Conservation (phyloP, 1,140 invertebrate genomes). For the Apis mellifera region Amel_HAv3.1 CM009941.2:12279001-12279500, state of each 20-base stretch:
- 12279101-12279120: slow-evolving; percentile 8
- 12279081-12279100: slow-evolving; percentile 14
- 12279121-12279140: slow-evolving; percentile 34
- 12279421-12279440: slow-evolving; percentile 21
- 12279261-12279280: slow-evolving; percentile 57
- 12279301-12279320: slow-evolving; percentile 66
- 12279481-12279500: neutral
- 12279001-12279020: neutral
- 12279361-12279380: slow-evolving; percentile 61
- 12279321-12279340: slow-evolving; percentile 68
- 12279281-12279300: slow-evolving; percentile 59
- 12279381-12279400: slow-evolving; percentile 52
- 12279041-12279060: neutral
- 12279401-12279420: slow-evolving; percentile 47
- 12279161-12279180: slow-evolving; percentile 5
- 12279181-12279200: slow-evolving; percentile 10
- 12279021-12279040: neutral
- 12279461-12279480: neutral
- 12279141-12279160: neutral
- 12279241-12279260: slow-evolving; percentile 35
- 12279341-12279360: slow-evolving; percentile 63
- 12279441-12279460: neutral
- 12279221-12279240: slow-evolving; percentile 19
- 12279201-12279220: slow-evolving; percentile 28
- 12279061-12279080: neutral